A percentile compares a stretch with the other conserved stretches of the same genome.
Conservation (phyloP, 2,888 invertebrate genomes). For the Cybosia mesomella region DNA sequence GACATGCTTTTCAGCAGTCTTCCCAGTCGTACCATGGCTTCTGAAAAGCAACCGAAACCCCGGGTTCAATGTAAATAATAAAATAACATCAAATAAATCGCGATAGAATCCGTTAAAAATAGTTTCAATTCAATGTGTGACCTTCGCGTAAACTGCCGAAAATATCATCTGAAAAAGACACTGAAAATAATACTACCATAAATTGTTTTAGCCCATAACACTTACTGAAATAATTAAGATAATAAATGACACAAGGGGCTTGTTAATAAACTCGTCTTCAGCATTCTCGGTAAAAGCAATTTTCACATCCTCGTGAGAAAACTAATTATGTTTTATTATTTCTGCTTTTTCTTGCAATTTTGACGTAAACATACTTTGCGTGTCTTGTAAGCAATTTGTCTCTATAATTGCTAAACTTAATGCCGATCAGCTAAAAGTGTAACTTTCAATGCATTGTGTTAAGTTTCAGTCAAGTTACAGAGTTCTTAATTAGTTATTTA, state of each 20-base stretch:
- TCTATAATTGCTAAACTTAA: constrained; percentile 3
- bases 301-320: constrained; percentile 13
- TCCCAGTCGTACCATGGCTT: too few species aligned
- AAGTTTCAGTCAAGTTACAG: background rate
- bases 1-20: too few species aligned
- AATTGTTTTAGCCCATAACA: background rate
- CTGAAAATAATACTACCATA: too few species aligned
- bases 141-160: too few species aligned
- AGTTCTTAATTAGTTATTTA: too few species aligned
- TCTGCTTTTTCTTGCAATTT: background rate
- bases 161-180: too few species aligned
- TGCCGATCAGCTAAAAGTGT: background rate
- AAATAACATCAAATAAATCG: too few species aligned
- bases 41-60: too few species aligned
- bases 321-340: background rate
- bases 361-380: background rate
- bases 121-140: too few species aligned
- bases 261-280: background rate
- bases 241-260: background rate
- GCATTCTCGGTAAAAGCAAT: background rate
- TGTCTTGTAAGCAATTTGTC: constrained; percentile 1
- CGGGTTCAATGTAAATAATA: too few species aligned
- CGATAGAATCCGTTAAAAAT: too few species aligned
- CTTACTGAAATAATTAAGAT: background rate
- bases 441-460: background rate